Evolutionary conservation across 2,797 vertebrate species (phyloP), one percentile per base, ranked within the genome.

Genomic region (Coreius guichenoti): DNA sequence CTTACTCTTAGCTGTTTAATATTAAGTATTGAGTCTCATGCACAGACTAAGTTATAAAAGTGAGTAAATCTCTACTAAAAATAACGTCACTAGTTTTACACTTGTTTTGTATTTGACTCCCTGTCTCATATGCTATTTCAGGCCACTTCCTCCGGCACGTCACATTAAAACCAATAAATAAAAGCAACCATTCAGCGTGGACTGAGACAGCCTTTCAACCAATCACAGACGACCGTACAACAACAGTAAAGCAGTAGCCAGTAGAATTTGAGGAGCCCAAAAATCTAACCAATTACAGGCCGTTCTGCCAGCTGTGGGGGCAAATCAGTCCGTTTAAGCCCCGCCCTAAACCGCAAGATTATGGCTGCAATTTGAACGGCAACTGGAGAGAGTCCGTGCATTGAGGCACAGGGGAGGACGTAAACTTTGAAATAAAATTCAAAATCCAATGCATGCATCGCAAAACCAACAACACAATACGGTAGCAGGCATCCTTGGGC

Each of bases 281-380:
- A 8, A 19, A 9, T 2, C 0, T 0, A 17, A 73, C 94, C 94
- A 95, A 95, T 94, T 0, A 49, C 0, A 9, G 29, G 0, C 13
- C 0, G 21, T 0, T n/a, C 13, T 87, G 63, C 58, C 33, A 19
- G 14, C 58, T 31, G 87, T 86, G 4, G 21, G 86, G 95, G 94
- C 92, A 93, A 93, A 87, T 51, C 89, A 82, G 13, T 11, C 0
- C 14, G 67, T 1, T 0, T 8, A 51, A 72, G 3, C 49, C 78
- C 93, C 93, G 92, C 95, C 94, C 86, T 90, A 68, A 91, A 91
- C 91, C 93, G 93, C 94, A 94, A 92, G 93, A 94, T 94, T 93
- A 96, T 96, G 95, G 95, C 95, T 90, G 95, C 94, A 90, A 92
- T 94, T 90, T 83, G 88, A 90, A 90, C 61, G 75, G 88, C 90